phyloP scores from a whole-genome alignment of 2,888 invertebrate genomes.

The Himalopsyche tibetana region DNA sequence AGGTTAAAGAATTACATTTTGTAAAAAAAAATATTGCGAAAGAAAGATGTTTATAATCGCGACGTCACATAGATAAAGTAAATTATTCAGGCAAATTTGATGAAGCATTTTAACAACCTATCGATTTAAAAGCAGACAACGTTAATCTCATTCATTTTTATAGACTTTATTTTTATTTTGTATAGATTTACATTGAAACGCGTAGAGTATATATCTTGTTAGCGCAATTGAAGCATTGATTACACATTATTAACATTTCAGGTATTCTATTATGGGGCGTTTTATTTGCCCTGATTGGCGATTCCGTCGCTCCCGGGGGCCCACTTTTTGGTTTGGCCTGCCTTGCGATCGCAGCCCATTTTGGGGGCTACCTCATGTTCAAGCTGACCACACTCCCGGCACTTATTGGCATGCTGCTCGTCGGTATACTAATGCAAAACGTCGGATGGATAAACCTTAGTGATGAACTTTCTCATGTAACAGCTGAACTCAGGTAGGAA shows the following conservation, averaged over 20 bases:
- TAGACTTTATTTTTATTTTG: too few species aligned
- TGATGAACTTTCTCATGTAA: conserved; percentile 80
- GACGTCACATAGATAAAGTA: too few species aligned
- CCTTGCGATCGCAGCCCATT: conserved; percentile 85
- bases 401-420: conserved; percentile 90
- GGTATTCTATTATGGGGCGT: conserved; percentile 86
- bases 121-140: too few species aligned
- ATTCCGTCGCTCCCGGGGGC: conserved; percentile 89
- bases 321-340: conserved; percentile 87
- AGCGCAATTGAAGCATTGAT: background rate
- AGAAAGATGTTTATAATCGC: too few species aligned
- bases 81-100: too few species aligned
- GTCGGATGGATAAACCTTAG: conserved; percentile 84
- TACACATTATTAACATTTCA: conserved; percentile 66
- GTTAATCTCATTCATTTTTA: too few species aligned
- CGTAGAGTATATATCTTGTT: too few species aligned
- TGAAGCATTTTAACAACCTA: too few species aligned
- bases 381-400: conserved; percentile 87
- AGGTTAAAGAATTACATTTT: too few species aligned
- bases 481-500: conserved; percentile 82
- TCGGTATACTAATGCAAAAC: conserved; percentile 86
- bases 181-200: too few species aligned
- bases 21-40: too few species aligned
- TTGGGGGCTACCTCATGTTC: conserved; percentile 89
- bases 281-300: conserved; percentile 85